Percentiles rank a stretch among this genome's conserved stretches.
Evolutionary conservation across 2,797 vertebrate species (phyloP).

Genomic region (Mus minutoides): DNA sequence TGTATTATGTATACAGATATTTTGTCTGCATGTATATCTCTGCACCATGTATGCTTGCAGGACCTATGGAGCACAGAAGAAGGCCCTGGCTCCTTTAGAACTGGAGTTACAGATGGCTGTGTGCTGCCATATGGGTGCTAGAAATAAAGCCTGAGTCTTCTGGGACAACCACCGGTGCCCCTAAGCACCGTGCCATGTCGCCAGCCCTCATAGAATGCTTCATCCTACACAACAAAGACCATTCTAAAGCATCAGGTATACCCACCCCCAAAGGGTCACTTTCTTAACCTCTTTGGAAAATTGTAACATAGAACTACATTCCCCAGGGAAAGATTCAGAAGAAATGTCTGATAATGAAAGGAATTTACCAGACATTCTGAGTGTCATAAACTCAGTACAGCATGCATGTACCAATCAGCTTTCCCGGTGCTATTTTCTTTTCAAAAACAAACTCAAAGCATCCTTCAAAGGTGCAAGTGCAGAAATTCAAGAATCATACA

Average conservation of each 20-base stretch:
- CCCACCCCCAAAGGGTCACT: neutral
- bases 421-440: slow-evolving; percentile 42
- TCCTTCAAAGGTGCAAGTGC: slow-evolving; percentile 30
- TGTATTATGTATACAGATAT: too few relatives aligned
- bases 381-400: slow-evolving; percentile 31
- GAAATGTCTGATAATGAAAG: slow-evolving; percentile 48
- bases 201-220: neutral
- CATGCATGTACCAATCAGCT: slow-evolving; percentile 45
- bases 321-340: slow-evolving; percentile 28
- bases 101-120: neutral
- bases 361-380: slow-evolving; percentile 54
- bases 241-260: neutral
- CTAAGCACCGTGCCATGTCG: neutral
- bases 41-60: neutral
- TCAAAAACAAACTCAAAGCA: slow-evolving; percentile 63
- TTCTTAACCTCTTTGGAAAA: slow-evolving; percentile 58
- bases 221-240: slow-evolving; percentile 21
- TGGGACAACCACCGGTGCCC: neutral
- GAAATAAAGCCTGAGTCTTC: neutral
- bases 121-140: too few relatives aligned
- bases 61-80: neutral
- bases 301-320: slow-evolving; percentile 35
- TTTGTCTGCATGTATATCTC: neutral
- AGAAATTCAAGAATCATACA: slow-evolving; percentile 47
- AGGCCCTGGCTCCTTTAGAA: neutral